Conservation (phyloP, 2,888 invertebrate species). For the Nematopogon swammerdamellus region DNA sequence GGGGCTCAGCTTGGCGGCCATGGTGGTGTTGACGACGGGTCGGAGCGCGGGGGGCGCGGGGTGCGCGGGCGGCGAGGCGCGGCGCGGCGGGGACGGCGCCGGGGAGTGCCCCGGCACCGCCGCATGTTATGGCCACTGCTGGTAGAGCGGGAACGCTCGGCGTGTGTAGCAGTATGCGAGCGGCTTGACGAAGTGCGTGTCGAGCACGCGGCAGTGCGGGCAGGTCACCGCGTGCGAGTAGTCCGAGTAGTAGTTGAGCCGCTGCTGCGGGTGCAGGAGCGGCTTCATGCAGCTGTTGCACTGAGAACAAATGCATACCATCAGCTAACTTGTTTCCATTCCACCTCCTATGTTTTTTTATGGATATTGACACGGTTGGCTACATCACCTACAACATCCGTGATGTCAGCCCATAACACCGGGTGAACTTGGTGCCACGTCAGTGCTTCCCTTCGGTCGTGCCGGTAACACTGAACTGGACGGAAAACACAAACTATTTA, state of each 20-base stretch:
- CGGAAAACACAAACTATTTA: no score
- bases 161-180: conserved; percentile 80
- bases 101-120: conserved; percentile 63
- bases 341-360: no score
- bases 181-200: conserved; percentile 94
- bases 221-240: conserved; percentile 91
- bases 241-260: conserved; percentile 90
- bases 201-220: conserved; percentile 85
- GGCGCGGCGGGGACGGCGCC: conserved; percentile 39
- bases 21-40: conserved; percentile 51
- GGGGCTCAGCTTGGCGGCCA: conserved; percentile 22
- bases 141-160: conserved; percentile 63
- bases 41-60: conserved; percentile 34
- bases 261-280: conserved; percentile 81
- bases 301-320: conserved; percentile 42
- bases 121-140: conserved; percentile 87
- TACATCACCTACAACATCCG: no score
- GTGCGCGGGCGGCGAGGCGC: conserved; percentile 41
- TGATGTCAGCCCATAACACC: no score
- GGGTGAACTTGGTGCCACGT: no score
- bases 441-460: no score
- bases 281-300: conserved; percentile 92
- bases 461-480: no score
- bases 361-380: no score
- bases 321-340: no score